Percentiles rank a stretch among this genome's conserved stretches.
Evolutionary conservation across 2,113 vertebrate genomes (phyloP).

Genomic region (Mellivora capensis): DNA sequence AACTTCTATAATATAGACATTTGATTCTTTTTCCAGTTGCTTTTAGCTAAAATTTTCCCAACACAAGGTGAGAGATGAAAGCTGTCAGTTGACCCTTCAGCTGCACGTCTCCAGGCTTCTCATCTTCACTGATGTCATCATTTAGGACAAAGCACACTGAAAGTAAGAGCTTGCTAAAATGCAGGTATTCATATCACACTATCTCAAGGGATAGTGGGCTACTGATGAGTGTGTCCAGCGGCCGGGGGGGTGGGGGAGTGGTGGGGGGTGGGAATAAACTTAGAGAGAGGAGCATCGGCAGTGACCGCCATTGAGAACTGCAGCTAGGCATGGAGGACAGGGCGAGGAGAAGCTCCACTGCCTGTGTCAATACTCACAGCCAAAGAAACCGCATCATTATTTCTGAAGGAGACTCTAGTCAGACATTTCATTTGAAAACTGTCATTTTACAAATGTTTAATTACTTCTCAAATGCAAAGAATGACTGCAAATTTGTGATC

Average conservation of each 20-base stretch:
- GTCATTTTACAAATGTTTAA: constrained; percentile 79
- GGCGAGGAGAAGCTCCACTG: background rate
- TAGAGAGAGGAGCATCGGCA: background rate
- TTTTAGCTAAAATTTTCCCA: background rate
- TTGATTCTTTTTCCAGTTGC: background rate
- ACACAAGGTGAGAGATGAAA: background rate
- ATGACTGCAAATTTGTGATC: constrained; percentile 67
- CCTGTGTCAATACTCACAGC: constrained; percentile 27
- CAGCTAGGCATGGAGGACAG: background rate
- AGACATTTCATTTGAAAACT: constrained; percentile 74
- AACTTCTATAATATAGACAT: background rate
- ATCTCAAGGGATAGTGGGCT: background rate
- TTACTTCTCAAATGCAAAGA: constrained; percentile 74
- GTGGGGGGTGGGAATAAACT: background rate
- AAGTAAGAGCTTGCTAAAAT: background rate
- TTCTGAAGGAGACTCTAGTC: constrained; percentile 68
- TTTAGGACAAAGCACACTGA: background rate
- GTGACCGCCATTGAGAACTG: background rate
- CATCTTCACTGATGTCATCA: background rate
- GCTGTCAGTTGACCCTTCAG: background rate
- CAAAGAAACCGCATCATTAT: constrained; percentile 72
- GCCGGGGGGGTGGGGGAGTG: too few species aligned
- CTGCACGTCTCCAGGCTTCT: background rate
- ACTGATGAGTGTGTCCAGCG: background rate
- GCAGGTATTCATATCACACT: background rate